phyloP scores from a whole-genome alignment of 30 jellyfish, hydroid and myxozoan genomes.

The Sanderia malayensis region DNA sequence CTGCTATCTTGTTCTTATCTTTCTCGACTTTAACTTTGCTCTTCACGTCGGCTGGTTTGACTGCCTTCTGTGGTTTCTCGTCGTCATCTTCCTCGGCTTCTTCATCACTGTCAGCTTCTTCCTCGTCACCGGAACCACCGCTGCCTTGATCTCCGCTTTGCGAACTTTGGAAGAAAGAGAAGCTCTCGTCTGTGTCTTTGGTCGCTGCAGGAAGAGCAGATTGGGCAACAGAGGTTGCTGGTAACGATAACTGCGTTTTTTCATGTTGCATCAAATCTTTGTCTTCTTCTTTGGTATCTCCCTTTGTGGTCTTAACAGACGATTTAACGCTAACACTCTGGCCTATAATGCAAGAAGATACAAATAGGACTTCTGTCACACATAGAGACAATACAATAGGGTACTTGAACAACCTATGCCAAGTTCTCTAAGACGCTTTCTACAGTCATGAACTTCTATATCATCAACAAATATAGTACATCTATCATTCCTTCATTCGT shows the following conservation, averaged over 20 bases:
- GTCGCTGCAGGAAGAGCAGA: conserved; percentile 61
- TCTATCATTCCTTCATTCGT: no score
- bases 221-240: conserved; percentile 56
- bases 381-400: no score
- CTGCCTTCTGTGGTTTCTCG: no score
- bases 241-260: conserved; percentile 24
- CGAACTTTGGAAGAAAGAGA: no score
- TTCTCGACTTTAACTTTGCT: conserved; percentile 35
- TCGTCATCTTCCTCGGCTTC: no score
- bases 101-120: conserved; percentile 16
- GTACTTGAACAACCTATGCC: no score
- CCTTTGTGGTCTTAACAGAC: background rate
- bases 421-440: no score
- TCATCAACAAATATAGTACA: no score
- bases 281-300: conserved; percentile 4
- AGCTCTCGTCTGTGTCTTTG: conserved; percentile 38
- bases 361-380: no score
- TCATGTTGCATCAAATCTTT: conserved; percentile 20
- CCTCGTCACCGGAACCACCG: conserved; percentile 28
- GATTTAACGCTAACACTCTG: no score
- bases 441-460: no score
- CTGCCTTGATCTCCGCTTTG: conserved; percentile 7
- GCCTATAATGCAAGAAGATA: no score
- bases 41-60: conserved; percentile 41
- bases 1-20: conserved; percentile 59